Evolutionary conservation across 2,113 vertebrate species (phyloP), one percentile per base, ranked within the genome.

Genomic region (Melanerpes aurifrons): DNA sequence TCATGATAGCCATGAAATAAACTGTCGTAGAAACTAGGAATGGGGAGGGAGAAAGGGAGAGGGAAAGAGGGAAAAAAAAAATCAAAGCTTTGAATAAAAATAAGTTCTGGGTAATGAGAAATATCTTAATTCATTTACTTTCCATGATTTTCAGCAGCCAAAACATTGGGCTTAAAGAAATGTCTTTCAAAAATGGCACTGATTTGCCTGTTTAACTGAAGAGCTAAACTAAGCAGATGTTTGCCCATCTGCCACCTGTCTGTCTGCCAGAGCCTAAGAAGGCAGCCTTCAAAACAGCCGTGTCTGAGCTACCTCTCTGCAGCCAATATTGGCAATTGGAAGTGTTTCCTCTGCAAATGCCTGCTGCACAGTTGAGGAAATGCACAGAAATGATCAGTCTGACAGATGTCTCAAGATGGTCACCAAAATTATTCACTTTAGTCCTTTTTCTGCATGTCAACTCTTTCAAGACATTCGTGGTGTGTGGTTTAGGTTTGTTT

Each of bases 161-260:
- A 92, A 83, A 74, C 5, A 26, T 29, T 40, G 15, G 5, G 25
- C 2, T 88, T 82, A 79, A 82, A 82, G 8, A 4, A 79, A 28
- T 28, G 12, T 35, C 53, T 71, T 86, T 89, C 0, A 37, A 78
- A 95, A 78, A 75, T 26, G 11, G 8, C 48, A 72, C 8, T 22
- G 58, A 75, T 78, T 72, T 75, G 7, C 9, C 19, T 68, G 4
- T 86, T 92, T 75, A 79, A 78, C 17, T 61, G 15, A 79, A 92
- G 26, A 86, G 21, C 21, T 83, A 64, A 88, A 94, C 82, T n/a
- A 87, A 91, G 17, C 77, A 92, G 78, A 56, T 92, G 89, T 20
- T 86, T 92, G 6, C 63, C 74, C 67, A 89, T 72, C 89, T 93
- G 81, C 73, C 66, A 47, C 68, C 53, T 87, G 24, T 85, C 43